These are phyloP conservation scores for Phenganax subtilis DNA, from an alignment of 92 coral and sea anemone species.

Conservation along the genomic window DNA sequence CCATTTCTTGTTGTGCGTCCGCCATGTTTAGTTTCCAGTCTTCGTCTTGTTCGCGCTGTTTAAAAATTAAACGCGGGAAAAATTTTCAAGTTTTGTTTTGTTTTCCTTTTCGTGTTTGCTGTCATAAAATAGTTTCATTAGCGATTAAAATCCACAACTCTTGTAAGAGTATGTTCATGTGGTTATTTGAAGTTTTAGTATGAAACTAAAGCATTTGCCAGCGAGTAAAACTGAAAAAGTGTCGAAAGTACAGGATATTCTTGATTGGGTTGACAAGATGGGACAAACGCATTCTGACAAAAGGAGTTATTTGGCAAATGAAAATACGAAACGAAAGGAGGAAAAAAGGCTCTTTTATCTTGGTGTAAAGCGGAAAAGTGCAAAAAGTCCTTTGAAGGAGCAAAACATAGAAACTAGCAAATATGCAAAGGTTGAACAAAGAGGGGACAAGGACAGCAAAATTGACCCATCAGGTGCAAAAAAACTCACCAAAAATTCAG, in stretches of 20 bases:
- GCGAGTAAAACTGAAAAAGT: conserved; percentile 8
- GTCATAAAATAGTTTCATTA: background rate
- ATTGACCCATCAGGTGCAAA: conserved; percentile 33
- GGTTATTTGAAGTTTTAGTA: conserved; percentile 8
- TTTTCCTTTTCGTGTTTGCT: background rate
- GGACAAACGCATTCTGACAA: conserved; percentile 39
- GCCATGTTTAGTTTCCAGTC: conserved; percentile 49
- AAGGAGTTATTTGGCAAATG: background rate
- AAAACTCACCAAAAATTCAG: conserved; percentile 69
- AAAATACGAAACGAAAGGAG: conserved; percentile 12
- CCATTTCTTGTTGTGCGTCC: conserved; percentile 17
- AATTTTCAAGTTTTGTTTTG: background rate
- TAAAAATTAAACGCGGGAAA: conserved; percentile 43
- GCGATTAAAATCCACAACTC: background rate
- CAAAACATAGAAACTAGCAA: conserved; percentile 27
- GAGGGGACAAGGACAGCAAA: background rate
- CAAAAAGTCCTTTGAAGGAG: conserved; percentile 40
- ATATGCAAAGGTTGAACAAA: conserved; percentile 24
- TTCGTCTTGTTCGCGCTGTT: conserved; percentile 31
- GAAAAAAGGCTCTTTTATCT: conserved; percentile 37
- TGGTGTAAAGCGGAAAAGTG: conserved; percentile 33
- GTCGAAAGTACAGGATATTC: conserved; percentile 35
- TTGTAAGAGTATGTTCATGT: conserved; percentile 2
- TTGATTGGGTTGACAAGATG: conserved; percentile 36
- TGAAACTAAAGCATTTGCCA: conserved; percentile 22